Percentiles rank a stretch among this genome's conserved stretches.
Conservation (phyloP, 2,888 invertebrate species). For the Pinctada fucata region DNA sequence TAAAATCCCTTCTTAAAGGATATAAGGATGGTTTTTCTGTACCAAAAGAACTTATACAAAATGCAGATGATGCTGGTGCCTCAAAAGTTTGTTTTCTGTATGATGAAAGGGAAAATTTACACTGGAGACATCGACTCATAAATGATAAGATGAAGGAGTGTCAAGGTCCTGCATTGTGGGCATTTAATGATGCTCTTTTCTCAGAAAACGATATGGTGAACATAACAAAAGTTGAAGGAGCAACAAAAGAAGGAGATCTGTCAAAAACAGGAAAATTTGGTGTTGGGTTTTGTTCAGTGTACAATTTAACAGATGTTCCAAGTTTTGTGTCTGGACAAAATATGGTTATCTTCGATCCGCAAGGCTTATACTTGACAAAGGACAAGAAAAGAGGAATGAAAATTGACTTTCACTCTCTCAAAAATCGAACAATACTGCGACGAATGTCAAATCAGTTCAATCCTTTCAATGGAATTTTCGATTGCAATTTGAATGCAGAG, state of each 20-base stretch:
- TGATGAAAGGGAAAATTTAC: slow-evolving; percentile 61
- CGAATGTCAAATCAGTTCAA: slow-evolving; percentile 58
- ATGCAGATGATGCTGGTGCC: slow-evolving; percentile 71
- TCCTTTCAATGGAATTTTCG: slow-evolving; percentile 63
- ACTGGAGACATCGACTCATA: slow-evolving; percentile 51
- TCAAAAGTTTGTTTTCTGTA: slow-evolving; percentile 63
- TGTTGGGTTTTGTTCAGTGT: slow-evolving; percentile 74
- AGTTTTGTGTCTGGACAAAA: slow-evolving; percentile 69
- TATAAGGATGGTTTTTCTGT: slow-evolving; percentile 70
- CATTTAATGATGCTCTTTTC: slow-evolving; percentile 71
- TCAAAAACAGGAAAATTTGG: slow-evolving; percentile 73
- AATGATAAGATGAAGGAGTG: slow-evolving; percentile 62
- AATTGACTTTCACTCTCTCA: slow-evolving; percentile 16
- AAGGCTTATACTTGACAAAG: slow-evolving; percentile 61
- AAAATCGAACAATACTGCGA: slow-evolving; percentile 42
- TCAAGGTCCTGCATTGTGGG: slow-evolving; percentile 74
- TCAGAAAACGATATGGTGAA: slow-evolving; percentile 69
- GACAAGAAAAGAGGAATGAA: slow-evolving; percentile 19
- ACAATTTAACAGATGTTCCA: slow-evolving; percentile 73
- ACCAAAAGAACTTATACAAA: slow-evolving; percentile 70
- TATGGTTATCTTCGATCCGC: slow-evolving; percentile 73
- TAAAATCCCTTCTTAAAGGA: slow-evolving; percentile 59
- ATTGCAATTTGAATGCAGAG: slow-evolving; percentile 43
- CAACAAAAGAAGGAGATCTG: slow-evolving; percentile 65
- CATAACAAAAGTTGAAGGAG: slow-evolving; percentile 70